These are phyloP conservation scores for Onychomys arenicola DNA, from an alignment of 2,797 vertebrate species.

Conservation along the genomic window DNA sequence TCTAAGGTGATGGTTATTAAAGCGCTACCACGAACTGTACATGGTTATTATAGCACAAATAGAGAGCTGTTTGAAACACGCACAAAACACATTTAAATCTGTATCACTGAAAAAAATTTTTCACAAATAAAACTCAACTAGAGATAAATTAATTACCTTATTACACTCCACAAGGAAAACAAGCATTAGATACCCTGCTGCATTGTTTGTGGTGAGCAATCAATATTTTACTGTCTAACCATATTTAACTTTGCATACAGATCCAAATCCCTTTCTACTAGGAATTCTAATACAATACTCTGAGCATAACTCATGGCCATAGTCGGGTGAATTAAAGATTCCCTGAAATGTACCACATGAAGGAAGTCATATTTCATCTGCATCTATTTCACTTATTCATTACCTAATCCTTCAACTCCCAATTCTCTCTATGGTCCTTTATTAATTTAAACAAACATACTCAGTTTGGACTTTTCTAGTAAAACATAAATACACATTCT, in stretches of 20 bases:
- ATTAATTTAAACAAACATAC: constrained; percentile 83
- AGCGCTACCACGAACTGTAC: constrained; percentile 68
- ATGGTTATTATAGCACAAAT: constrained; percentile 73
- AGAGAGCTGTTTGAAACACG: constrained; percentile 68
- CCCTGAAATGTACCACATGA: constrained; percentile 79
- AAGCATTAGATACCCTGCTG: constrained; percentile 80
- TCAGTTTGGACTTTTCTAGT: constrained; percentile 66
- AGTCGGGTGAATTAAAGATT: constrained; percentile 87
- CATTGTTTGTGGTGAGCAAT: constrained; percentile 86
- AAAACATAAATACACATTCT: constrained; percentile 74
- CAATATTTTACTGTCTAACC: constrained; percentile 85
- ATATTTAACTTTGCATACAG: constrained; percentile 85
- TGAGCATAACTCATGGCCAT: constrained; percentile 82
- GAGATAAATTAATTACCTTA: constrained; percentile 84
- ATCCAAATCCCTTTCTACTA: constrained; percentile 84
- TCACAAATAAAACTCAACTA: constrained; percentile 80
- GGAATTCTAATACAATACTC: constrained; percentile 83
- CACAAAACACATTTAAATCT: constrained; percentile 81
- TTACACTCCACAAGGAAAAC: constrained; percentile 84
- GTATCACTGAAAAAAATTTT: constrained; percentile 59
- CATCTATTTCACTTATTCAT: constrained; percentile 86
- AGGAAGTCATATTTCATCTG: constrained; percentile 85
- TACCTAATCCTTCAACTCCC: constrained; percentile 83
- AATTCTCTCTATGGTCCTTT: constrained; percentile 73
- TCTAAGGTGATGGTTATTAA: constrained; percentile 76